phyloP scores from a whole-genome alignment of 2,113 vertebrate genomes.

The Hippopotamus amphibius region DNA sequence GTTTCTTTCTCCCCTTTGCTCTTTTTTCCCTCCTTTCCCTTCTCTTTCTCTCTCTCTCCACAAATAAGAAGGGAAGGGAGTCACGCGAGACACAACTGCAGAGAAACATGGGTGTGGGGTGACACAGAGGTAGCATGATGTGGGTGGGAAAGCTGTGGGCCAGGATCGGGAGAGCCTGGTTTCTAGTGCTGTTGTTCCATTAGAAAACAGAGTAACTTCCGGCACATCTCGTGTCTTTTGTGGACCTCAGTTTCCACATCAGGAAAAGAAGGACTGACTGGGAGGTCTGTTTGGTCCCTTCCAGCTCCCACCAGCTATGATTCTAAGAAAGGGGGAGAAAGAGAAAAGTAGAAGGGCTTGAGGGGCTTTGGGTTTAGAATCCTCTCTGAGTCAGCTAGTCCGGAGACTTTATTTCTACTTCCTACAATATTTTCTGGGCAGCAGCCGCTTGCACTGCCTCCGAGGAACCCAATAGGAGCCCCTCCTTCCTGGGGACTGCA shows the following conservation, averaged over 20 bases:
- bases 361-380: background rate
- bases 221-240: background rate
- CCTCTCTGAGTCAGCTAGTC: background rate
- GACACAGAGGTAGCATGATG: background rate
- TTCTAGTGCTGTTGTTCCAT: background rate
- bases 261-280: background rate
- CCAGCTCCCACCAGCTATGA: background rate
- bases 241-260: background rate
- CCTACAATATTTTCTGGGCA: background rate
- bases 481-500: background rate
- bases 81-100: background rate
- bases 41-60: background rate
- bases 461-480: background rate
- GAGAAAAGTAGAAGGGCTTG: background rate
- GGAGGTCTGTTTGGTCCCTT: background rate
- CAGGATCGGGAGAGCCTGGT: background rate
- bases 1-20: background rate
- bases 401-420: background rate
- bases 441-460: background rate
- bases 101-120: background rate
- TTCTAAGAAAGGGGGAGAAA: background rate
- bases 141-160: background rate
- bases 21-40: no score
- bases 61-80: background rate
- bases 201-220: background rate